These are phyloP conservation scores for Phaedon cochleariae DNA, from an alignment of 2,888 invertebrate genomes.

Conservation along the genomic window DNA sequence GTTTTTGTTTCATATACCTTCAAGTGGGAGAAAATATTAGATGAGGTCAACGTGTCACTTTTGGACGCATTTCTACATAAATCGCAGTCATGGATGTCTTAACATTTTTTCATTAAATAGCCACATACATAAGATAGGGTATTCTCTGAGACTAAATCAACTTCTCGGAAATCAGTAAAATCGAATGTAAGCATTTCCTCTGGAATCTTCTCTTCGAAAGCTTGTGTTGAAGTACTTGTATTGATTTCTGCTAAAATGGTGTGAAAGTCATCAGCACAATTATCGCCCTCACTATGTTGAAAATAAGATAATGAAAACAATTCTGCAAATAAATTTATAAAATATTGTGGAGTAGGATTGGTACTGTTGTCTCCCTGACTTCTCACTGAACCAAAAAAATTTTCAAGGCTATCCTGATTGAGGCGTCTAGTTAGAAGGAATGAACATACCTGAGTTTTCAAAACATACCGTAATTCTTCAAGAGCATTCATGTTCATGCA, in stretches of 20 bases:
- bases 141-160: conserved; percentile 7
- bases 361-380: conserved; percentile 11
- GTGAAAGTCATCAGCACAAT: conserved; percentile 18
- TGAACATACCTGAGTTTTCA: background rate
- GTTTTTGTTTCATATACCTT: conserved; percentile 11
- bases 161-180: background rate
- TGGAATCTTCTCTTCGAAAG: background rate
- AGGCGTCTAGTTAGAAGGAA: conserved; percentile 8
- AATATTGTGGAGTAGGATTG: conserved; percentile 4
- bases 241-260: conserved; percentile 5
- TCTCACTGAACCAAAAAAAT: conserved; percentile 17
- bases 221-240: background rate
- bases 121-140: conserved; percentile 18
- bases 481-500: conserved; percentile 6
- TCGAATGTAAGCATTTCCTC: background rate
- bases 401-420: conserved; percentile 16
- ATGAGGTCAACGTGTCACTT: background rate
- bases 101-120: conserved; percentile 12
- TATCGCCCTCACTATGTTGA: conserved; percentile 16
- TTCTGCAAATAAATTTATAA: conserved; percentile 6
- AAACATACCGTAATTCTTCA: conserved; percentile 3
- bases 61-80: conserved; percentile 6
- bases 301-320: conserved; percentile 10
- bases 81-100: conserved; percentile 6
- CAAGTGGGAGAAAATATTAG: conserved; percentile 10